phyloP scores from a whole-genome alignment of 2,888 invertebrate genomes.

The Meiosimyza platycephala region DNA sequence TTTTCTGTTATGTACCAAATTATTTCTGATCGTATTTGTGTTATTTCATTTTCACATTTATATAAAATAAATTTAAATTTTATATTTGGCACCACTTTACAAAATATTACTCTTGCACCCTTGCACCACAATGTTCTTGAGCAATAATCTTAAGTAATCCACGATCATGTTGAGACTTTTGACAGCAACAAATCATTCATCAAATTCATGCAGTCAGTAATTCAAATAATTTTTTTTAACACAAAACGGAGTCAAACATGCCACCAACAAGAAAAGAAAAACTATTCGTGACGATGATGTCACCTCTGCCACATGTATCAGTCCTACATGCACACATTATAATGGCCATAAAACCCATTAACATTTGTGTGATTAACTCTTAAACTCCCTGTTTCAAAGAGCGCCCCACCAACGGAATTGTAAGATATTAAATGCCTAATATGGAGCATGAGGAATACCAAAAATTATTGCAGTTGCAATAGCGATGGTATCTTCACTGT shows the following conservation, averaged over 20 bases:
- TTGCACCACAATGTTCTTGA: no score
- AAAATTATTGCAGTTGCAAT: constrained; percentile 8
- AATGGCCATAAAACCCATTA: constrained; percentile 62
- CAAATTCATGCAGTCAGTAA: constrained; percentile 29
- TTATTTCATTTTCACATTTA: no score
- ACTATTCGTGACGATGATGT: constrained; percentile 48
- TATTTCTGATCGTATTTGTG: no score
- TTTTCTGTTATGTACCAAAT: no score
- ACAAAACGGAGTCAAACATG: not conserved
- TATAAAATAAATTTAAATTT: no score
- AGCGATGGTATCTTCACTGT: not conserved
- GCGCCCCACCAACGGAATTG: not conserved
- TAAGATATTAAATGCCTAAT: not conserved
- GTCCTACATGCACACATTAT: constrained; percentile 43
- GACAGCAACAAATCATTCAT: constrained; percentile 59
- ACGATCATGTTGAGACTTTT: constrained; percentile 10
- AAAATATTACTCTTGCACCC: no score
- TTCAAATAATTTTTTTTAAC: no score
- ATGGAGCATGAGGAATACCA: not conserved
- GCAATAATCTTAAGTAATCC: no score
- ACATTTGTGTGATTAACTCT: constrained; percentile 66
- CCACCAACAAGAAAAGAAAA: constrained; percentile 29
- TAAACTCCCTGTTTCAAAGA: constrained; percentile 40
- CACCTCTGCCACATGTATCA: constrained; percentile 43
- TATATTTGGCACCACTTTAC: no score